Evolutionary conservation across 2,888 invertebrate genomes (phyloP).

Genomic region (Bombyx huttoni): DNA sequence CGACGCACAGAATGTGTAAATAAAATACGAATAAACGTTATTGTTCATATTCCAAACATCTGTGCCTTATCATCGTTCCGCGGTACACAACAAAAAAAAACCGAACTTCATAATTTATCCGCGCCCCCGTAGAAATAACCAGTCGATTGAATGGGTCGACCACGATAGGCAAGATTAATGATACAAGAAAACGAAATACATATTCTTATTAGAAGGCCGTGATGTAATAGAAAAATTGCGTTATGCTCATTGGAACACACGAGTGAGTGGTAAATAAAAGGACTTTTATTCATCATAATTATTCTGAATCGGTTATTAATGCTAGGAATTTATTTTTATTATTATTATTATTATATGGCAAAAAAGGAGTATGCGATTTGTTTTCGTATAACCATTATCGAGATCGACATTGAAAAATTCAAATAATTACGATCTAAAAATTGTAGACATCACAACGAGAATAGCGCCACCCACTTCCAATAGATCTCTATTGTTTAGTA

Average conservation of each 20-base stretch:
- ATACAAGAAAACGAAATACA: slow-evolving; percentile 27
- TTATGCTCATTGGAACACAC: neutral
- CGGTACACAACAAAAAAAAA: slow-evolving; percentile 18
- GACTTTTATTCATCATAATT: neutral
- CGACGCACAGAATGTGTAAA: slow-evolving; percentile 1
- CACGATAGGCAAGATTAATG: slow-evolving; percentile 42
- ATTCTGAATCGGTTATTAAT: neutral
- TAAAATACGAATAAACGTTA: slow-evolving; percentile 2
- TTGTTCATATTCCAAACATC: slow-evolving; percentile 15
- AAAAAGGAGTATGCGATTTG: too few relatives aligned
- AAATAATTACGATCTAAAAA: too few relatives aligned
- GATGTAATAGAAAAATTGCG: slow-evolving; percentile 9
- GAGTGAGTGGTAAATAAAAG: neutral
- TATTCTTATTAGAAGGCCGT: slow-evolving; percentile 18
- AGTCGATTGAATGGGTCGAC: slow-evolving; percentile 37
- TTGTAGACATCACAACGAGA: too few relatives aligned
- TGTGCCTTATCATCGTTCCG: slow-evolving; percentile 16
- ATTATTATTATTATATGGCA: too few relatives aligned
- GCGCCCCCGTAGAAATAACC: slow-evolving; percentile 26
- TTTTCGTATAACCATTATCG: too few relatives aligned
- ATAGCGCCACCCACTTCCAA: too few relatives aligned
- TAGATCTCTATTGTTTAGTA: too few relatives aligned
- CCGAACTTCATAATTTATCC: slow-evolving; percentile 31
- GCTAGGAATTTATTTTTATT: too few relatives aligned
- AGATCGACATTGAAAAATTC: too few relatives aligned